Evolutionary conservation across 2,888 invertebrate genomes (phyloP).

Genomic region (Dynastes maya): DNA sequence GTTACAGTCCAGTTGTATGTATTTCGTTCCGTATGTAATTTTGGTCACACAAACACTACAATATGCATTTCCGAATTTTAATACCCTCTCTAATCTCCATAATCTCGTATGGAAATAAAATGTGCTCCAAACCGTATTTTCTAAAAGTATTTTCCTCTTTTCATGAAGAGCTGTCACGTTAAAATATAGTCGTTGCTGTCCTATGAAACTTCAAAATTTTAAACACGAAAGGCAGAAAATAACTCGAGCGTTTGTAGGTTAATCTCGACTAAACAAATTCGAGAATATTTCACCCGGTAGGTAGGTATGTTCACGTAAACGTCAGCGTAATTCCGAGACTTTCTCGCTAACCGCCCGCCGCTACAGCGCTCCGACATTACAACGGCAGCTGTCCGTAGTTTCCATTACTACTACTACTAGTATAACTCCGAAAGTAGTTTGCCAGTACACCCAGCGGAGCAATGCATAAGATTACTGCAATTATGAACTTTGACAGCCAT

Average conservation of each 20-base stretch:
- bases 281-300: neutral
- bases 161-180: no score
- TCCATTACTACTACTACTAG: neutral
- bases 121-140: no score
- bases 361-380: neutral
- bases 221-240: neutral
- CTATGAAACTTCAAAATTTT: neutral
- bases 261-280: conserved; percentile 9
- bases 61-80: no score
- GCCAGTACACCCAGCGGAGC: conserved; percentile 28
- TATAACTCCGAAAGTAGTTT: conserved; percentile 22
- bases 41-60: no score
- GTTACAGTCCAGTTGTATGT: no score
- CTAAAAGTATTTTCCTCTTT: no score
- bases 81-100: no score
- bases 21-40: no score
- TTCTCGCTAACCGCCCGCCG: neutral
- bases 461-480: conserved; percentile 37
- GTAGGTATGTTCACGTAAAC: neutral
- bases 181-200: no score
- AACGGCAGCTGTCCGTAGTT: conserved; percentile 1
- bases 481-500: conserved; percentile 39
- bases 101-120: no score
- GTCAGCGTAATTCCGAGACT: conserved; percentile 8
- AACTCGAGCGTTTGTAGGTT: neutral